Percentiles rank a stretch among this genome's conserved stretches.
These are phyloP conservation scores for Zaprionus kolodkinae DNA, from an alignment of 1,140 invertebrate genomes.

Conservation along the genomic window DNA sequence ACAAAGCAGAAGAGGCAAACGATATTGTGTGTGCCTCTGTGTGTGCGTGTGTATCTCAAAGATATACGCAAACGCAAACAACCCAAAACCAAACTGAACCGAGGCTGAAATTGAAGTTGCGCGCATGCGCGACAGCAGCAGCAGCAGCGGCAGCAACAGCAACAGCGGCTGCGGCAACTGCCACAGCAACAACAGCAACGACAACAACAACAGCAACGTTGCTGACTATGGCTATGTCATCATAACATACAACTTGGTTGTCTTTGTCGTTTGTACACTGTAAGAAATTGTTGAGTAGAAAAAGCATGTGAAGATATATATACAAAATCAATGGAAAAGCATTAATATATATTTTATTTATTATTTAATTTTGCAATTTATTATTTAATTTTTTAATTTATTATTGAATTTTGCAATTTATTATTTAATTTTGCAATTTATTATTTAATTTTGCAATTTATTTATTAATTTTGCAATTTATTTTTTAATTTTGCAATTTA, in stretches of 20 bases:
- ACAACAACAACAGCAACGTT: constrained; percentile 27
- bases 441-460: too few species aligned
- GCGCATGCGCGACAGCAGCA: constrained; percentile 56
- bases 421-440: too few species aligned
- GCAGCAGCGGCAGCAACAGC: constrained; percentile 17
- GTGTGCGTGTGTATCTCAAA: constrained; percentile 49
- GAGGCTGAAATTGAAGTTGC: constrained; percentile 34
- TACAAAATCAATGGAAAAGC: too few species aligned
- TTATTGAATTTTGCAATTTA: too few species aligned
- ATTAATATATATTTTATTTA: too few species aligned
- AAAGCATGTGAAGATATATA: neutral
- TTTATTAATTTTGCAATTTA: too few species aligned
- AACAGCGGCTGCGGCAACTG: constrained; percentile 16
- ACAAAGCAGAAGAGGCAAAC: constrained; percentile 50
- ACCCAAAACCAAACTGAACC: constrained; percentile 8
- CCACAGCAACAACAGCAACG: constrained; percentile 29
- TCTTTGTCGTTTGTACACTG: constrained; percentile 36
- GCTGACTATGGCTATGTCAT: constrained; percentile 67
- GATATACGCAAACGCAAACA: constrained; percentile 61
- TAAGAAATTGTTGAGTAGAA: neutral
- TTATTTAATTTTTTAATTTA: too few species aligned
- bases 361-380: too few species aligned
- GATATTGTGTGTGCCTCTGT: constrained; percentile 41
- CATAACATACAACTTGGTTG: constrained; percentile 53
- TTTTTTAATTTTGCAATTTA: too few species aligned